Percentiles rank a stretch among this genome's conserved stretches.
Evolutionary conservation across 2,888 invertebrate genomes (phyloP).

Genomic region (Ochropleura leucogaster): DNA sequence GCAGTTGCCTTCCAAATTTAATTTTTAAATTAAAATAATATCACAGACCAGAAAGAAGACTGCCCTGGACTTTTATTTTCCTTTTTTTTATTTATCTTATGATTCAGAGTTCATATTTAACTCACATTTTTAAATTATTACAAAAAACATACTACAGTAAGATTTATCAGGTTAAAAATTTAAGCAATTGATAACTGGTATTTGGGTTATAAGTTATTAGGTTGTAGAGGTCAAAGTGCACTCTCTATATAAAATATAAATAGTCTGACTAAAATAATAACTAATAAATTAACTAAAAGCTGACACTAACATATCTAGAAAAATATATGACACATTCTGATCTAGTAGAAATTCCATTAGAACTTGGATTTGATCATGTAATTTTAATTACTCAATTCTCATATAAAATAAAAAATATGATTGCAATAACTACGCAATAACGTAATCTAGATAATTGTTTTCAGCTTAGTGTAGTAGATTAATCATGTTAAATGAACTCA

Average conservation of each 20-base stretch:
- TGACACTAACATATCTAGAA: neutral
- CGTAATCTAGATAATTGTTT: conserved; percentile 28
- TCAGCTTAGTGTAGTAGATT: neutral
- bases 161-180: neutral
- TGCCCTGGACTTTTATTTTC: neutral
- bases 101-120: neutral
- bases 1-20: neutral
- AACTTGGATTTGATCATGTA: neutral
- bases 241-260: neutral
- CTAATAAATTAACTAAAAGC: neutral
- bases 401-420: neutral
- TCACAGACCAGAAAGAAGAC: neutral
- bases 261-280: neutral
- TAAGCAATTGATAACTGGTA: neutral
- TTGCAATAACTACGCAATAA: conserved; percentile 21
- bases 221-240: neutral
- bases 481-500: conserved; percentile 36
- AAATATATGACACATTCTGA: neutral
- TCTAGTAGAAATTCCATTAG: neutral
- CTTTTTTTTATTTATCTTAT: too few relatives aligned
- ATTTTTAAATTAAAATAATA: neutral
- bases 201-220: neutral
- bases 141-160: neutral
- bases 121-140: neutral
- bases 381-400: neutral